Base-by-base conservation (phyloP, 2,797 vertebrate species). In the Rhinichthys osculus region DNA sequence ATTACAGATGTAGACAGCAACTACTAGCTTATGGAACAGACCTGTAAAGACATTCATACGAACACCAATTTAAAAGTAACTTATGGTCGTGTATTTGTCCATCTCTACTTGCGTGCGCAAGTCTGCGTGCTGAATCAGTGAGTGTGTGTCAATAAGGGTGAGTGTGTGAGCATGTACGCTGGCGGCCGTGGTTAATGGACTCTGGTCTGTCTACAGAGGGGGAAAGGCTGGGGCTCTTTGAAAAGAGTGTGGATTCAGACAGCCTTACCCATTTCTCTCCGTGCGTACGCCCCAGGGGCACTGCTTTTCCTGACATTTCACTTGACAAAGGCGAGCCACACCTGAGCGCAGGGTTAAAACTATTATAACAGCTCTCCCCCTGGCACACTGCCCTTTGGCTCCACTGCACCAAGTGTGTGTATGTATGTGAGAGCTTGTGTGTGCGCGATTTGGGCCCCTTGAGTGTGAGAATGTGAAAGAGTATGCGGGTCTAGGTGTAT, bases 221-320 rank as follows among this genome's bases (percentile, higher is more conserved):
- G 74, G 81, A 81, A 86, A 87, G 80, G 76, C 70, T 83, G 69
- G 81, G 66, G 64, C 80, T 83, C 87, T 86, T 89, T 88, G 88
- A 87, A 86, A 91, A 67, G 87, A 87, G 84, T 85, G 73, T 87
- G 85, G 87, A 89, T 84, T 87, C 85, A 89, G 89, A 83, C 89
- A 83, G 89, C 59, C 78, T 78, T 78, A 82, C 81, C 70, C 77
- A 42, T 77, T 88, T 87, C 85, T 90, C 81, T 90, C 82, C 52
- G 50, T 74, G 90, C 16, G 84, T 73, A 64, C 52, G 90, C 93
- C 92, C 93, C 83, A 64, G 84, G 93, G 93, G 93, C 91, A 91
- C 89, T 91, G 92, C 93, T 93, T 95, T 93, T 94, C 93, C 90
- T 95, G 95, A 95, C 95, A 96, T 96, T 95, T 96, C 92, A 88